phyloP scores from a whole-genome alignment of 2,888 invertebrate species.

The Troides helena region DNA sequence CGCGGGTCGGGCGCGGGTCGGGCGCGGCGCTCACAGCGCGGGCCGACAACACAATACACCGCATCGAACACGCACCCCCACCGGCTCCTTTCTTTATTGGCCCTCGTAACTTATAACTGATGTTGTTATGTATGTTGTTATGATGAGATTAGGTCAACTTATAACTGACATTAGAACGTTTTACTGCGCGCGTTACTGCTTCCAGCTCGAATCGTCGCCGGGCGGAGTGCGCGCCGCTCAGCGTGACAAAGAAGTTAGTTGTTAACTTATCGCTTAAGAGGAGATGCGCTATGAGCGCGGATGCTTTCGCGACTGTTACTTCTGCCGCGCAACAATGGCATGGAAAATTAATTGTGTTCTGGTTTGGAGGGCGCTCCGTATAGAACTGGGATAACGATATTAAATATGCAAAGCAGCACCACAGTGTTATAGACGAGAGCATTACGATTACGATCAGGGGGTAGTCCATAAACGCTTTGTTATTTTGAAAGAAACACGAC shows the following conservation, averaged over 20 bases:
- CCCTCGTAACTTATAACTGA: constrained; percentile 19
- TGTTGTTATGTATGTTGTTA: too few species aligned
- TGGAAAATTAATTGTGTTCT: too few species aligned
- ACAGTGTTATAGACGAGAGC: too few species aligned
- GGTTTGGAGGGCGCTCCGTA: too few species aligned
- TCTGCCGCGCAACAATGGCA: too few species aligned
- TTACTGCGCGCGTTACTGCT: constrained; percentile 16
- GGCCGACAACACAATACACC: constrained; percentile 35
- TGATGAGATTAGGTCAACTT: background rate
- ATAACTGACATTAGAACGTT: constrained; percentile 24
- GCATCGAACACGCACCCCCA: background rate
- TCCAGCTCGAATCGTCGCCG: constrained; percentile 6
- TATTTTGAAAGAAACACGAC: too few species aligned
- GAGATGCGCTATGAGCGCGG: too few species aligned
- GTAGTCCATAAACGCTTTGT: too few species aligned
- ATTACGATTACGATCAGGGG: too few species aligned
- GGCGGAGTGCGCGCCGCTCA: background rate
- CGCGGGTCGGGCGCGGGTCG: constrained; percentile 29
- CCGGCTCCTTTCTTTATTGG: constrained; percentile 12
- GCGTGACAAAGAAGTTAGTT: background rate
- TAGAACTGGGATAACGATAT: too few species aligned
- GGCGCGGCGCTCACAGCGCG: constrained; percentile 32
- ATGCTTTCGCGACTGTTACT: too few species aligned
- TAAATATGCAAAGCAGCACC: too few species aligned
- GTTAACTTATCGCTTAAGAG: background rate